These are phyloP conservation scores for Microtus richardsoni DNA, from an alignment of 2,113 vertebrate genomes.

Conservation along the genomic window DNA sequence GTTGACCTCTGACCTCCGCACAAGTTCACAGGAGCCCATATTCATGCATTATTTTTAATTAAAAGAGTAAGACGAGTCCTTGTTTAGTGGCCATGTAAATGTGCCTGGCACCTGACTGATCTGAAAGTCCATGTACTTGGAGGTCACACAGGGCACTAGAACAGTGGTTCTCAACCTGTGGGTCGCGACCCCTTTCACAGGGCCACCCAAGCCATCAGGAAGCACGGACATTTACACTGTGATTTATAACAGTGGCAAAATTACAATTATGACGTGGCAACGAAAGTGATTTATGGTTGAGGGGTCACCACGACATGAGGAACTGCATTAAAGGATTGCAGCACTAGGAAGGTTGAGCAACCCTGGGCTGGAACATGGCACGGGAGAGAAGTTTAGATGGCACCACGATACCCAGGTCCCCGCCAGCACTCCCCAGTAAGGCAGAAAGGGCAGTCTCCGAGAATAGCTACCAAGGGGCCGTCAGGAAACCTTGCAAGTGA, in stretches of 20 bases:
- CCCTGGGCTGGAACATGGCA: background rate
- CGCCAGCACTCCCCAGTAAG: accelerated
- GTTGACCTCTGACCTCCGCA: background rate
- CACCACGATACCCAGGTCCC: accelerated
- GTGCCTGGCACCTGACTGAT: background rate
- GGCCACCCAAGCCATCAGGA: background rate
- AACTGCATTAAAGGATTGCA: background rate
- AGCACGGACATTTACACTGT: background rate
- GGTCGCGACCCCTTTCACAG: background rate
- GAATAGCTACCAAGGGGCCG: accelerated
- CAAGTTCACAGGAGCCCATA: background rate
- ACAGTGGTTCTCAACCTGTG: background rate
- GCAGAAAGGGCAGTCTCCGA: accelerated
- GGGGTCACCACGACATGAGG: background rate
- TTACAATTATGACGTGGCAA: background rate
- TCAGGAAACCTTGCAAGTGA: background rate
- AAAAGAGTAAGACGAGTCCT: background rate
- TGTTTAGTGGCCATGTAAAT: background rate
- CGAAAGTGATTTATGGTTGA: background rate
- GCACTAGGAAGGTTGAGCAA: background rate
- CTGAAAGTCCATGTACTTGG: background rate
- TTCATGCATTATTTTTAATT: background rate
- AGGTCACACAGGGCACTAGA: background rate
- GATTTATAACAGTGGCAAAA: background rate
- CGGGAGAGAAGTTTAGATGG: accelerated